These are phyloP conservation scores for Megalurothrips usitatus DNA, from an alignment of 2,888 invertebrate species.

Conservation along the genomic window DNA sequence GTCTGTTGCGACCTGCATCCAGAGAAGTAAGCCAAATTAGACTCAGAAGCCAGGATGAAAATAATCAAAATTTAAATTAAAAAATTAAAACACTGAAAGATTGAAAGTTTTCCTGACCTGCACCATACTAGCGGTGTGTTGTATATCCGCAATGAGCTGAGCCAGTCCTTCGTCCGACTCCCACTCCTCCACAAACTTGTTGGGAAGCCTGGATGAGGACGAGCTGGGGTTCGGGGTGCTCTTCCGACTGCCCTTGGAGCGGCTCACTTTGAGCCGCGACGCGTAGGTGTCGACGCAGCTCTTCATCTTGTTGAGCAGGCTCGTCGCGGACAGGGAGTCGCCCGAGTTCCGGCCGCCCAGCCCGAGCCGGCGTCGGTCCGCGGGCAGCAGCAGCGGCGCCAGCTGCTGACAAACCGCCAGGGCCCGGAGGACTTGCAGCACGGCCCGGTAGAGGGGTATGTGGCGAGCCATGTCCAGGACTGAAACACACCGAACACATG, in stretches of 20 bases:
- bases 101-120: slow-evolving; percentile 40
- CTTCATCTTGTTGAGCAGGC: slow-evolving; percentile 80
- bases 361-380: slow-evolving; percentile 37
- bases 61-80: too few relatives aligned
- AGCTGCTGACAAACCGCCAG: slow-evolving; percentile 59
- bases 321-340: slow-evolving; percentile 62
- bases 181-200: slow-evolving; percentile 55
- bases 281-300: slow-evolving; percentile 89
- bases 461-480: slow-evolving; percentile 96
- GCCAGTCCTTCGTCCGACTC: slow-evolving; percentile 88
- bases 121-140: slow-evolving; percentile 55
- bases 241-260: slow-evolving; percentile 57
- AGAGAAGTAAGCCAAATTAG: slow-evolving; percentile 13
- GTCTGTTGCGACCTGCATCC: slow-evolving; percentile 38
- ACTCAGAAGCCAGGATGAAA: background rate
- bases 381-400: slow-evolving; percentile 61
- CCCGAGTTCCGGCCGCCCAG: slow-evolving; percentile 39
- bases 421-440: slow-evolving; percentile 75
- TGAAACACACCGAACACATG: slow-evolving; percentile 40
- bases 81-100: background rate
- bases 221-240: slow-evolving; percentile 45
- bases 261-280: slow-evolving; percentile 67
- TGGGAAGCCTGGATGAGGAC: slow-evolving; percentile 41
- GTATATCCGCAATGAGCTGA: slow-evolving; percentile 84
- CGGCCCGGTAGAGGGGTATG: slow-evolving; percentile 85